Percentiles rank a stretch among this genome's conserved stretches.
These are phyloP conservation scores for Leptodactylus fallax DNA, from an alignment of 2,797 vertebrate species.

Conservation along the genomic window DNA sequence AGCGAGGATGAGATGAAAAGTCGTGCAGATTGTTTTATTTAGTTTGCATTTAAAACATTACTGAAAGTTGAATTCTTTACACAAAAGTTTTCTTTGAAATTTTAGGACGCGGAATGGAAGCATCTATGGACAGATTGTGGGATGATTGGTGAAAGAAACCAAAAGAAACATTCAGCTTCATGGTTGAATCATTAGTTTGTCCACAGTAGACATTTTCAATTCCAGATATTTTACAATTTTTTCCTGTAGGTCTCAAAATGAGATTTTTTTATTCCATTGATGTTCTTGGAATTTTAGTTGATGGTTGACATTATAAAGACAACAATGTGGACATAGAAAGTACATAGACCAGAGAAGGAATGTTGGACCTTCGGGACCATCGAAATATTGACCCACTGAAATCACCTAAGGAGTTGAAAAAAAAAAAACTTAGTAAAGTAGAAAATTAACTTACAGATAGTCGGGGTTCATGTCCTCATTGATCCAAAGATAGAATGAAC, in stretches of 20 bases:
- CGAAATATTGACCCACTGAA: background rate
- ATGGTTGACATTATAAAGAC: constrained; percentile 4
- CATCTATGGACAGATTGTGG: constrained; percentile 74
- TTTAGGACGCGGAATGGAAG: constrained; percentile 78
- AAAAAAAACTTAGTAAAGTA: no score
- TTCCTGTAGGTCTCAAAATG: constrained; percentile 8
- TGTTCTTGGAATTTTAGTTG: background rate
- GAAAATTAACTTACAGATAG: no score
- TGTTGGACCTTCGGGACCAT: background rate
- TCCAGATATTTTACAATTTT: constrained; percentile 51
- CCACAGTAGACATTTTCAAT: constrained; percentile 41
- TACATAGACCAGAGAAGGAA: background rate
- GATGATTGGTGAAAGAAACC: constrained; percentile 66
- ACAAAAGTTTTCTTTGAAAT: constrained; percentile 81
- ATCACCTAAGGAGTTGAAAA: no score
- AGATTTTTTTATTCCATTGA: background rate
- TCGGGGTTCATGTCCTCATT: no score
- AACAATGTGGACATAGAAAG: background rate
- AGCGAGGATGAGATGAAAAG: constrained; percentile 83
- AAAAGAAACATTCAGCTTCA: constrained; percentile 43
- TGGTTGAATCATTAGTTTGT: constrained; percentile 31
- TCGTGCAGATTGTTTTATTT: constrained; percentile 86
- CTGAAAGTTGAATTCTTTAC: constrained; percentile 82
- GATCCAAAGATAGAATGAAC: no score
- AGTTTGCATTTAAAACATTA: constrained; percentile 81